phyloP scores from a whole-genome alignment of 2,113 vertebrate genomes.

The Rattus rattus region DNA sequence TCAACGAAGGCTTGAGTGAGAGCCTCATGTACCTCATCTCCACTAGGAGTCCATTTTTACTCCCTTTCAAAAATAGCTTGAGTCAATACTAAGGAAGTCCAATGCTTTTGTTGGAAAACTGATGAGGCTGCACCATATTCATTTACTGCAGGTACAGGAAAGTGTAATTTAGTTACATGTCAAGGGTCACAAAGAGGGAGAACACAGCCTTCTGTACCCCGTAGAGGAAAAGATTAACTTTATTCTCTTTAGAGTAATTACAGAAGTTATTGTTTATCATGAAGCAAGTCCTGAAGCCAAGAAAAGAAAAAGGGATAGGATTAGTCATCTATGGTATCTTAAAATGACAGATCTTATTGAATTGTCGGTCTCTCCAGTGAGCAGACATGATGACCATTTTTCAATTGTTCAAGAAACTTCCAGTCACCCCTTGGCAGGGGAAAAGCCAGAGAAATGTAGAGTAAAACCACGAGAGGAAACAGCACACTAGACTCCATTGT shows the following conservation, averaged over 20 bases:
- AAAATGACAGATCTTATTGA: background rate
- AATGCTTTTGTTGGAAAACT: background rate
- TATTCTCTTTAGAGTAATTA: background rate
- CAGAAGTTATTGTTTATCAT: background rate
- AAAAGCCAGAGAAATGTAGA: constrained; percentile 20
- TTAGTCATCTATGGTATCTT: background rate
- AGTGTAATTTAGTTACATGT: background rate
- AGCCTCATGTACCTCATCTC: rapidly evolving
- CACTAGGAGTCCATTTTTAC: background rate
- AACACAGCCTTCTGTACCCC: background rate
- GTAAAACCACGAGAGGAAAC: constrained; percentile 33
- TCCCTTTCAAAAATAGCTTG: background rate
- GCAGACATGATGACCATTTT: background rate
- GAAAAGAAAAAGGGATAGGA: background rate
- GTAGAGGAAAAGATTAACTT: background rate
- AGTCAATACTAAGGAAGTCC: background rate
- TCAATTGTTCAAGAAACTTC: constrained; percentile 56
- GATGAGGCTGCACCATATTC: background rate
- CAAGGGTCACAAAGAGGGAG: background rate
- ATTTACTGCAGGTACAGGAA: background rate
- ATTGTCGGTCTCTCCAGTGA: background rate
- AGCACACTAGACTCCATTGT: constrained; percentile 44
- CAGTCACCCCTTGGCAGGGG: constrained; percentile 32
- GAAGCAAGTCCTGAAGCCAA: background rate
- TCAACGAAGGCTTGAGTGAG: background rate